Evolutionary conservation across 1,140 invertebrate species (phyloP).

Genomic region (Euglossa dilemma): DNA sequence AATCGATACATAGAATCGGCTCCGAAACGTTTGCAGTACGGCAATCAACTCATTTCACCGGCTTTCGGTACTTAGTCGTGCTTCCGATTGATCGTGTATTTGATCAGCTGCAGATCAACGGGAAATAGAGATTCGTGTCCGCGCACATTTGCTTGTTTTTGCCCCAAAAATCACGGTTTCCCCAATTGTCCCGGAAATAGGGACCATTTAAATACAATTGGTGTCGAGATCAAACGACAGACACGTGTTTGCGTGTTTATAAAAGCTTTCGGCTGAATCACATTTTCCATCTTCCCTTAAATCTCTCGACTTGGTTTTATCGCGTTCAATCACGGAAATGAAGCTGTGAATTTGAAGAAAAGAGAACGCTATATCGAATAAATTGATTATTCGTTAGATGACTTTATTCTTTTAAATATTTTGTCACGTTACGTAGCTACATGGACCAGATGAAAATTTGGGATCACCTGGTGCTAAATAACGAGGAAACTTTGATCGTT

Average conservation of each 20-base stretch:
- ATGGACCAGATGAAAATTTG: background rate
- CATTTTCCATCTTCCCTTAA: background rate
- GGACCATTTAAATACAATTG: background rate
- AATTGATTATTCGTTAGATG: too few species aligned
- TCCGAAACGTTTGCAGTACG: constrained; percentile 31
- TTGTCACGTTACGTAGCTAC: background rate
- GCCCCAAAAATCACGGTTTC: too few species aligned
- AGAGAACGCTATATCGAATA: background rate
- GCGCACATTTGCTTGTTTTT: constrained; percentile 17
- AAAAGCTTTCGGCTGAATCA: background rate
- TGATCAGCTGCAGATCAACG: constrained; percentile 40
- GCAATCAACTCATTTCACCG: constrained; percentile 46
- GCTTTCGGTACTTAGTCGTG: constrained; percentile 29
- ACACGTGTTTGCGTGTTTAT: background rate
- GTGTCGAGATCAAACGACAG: background rate
- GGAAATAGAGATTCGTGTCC: background rate
- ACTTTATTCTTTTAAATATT: background rate
- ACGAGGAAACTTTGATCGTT: background rate
- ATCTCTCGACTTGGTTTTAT: background rate
- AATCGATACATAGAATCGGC: constrained; percentile 41
- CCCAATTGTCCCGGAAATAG: background rate
- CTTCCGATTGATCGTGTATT: constrained; percentile 35
- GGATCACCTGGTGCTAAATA: background rate
- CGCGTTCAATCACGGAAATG: background rate
- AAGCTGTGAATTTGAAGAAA: background rate